A percentile compares a stretch with the other conserved stretches of the same genome.
These are phyloP conservation scores for Delichon dasypus DNA, from an alignment of 2,797 vertebrate genomes.

Conservation along the genomic window DNA sequence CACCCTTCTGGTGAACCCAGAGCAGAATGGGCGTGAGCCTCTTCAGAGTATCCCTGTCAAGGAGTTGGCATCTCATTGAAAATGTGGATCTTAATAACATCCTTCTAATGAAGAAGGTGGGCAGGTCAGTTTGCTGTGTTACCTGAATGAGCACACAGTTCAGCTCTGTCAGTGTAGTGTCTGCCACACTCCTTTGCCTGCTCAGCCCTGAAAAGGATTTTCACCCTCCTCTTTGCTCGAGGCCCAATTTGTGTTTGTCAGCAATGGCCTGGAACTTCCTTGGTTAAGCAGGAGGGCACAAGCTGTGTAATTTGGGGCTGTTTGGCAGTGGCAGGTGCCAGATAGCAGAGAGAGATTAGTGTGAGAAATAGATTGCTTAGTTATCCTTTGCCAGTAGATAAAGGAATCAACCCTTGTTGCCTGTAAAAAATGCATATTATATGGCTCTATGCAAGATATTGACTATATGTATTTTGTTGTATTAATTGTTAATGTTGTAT, in stretches of 20 bases:
- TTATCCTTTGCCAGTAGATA: background rate
- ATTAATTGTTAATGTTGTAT: too few relatives aligned
- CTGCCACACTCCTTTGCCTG: background rate
- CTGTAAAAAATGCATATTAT: too few relatives aligned
- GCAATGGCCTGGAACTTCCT: background rate
- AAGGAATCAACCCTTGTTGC: background rate
- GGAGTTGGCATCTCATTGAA: background rate
- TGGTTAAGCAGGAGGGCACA: background rate
- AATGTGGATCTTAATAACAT: background rate
- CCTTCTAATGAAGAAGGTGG: background rate
- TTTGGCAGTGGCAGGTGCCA: background rate
- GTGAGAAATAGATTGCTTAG: background rate
- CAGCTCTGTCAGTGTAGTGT: fast-evolving
- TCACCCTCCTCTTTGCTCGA: background rate
- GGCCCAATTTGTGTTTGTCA: background rate
- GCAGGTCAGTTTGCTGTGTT: background rate
- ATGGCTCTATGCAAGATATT: too few relatives aligned
- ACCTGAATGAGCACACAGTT: fast-evolving
- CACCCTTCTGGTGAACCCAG: background rate
- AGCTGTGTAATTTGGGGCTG: background rate
- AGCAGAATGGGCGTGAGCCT: background rate
- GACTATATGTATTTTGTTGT: too few relatives aligned
- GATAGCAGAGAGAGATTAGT: background rate
- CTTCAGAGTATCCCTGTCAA: background rate
- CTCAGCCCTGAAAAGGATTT: background rate